These are phyloP conservation scores for Palythoa heliodiscus DNA, from an alignment of 92 coral and sea anemone species.

Conservation along the genomic window DNA sequence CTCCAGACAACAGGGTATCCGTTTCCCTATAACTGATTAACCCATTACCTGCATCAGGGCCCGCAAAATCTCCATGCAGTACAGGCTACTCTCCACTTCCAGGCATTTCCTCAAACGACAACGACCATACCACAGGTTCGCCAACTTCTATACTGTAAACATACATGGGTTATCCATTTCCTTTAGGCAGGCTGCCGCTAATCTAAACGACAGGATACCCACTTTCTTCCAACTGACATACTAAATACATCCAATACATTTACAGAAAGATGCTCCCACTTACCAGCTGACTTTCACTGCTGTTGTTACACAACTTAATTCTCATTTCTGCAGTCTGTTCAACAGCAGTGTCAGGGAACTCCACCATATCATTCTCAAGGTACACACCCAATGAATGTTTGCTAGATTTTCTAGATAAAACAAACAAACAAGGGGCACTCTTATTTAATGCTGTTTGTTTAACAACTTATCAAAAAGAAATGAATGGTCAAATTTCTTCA, in stretches of 20 bases:
- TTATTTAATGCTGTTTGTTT: background rate
- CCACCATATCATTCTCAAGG: slow-evolving; percentile 62
- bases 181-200: background rate
- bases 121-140: too few relatives aligned
- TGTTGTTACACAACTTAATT: slow-evolving; percentile 75
- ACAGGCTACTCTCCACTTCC: too few relatives aligned
- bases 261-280: background rate
- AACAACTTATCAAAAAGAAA: background rate
- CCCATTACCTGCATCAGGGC: too few relatives aligned
- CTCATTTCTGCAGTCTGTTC: slow-evolving; percentile 68
- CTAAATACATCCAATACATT: background rate
- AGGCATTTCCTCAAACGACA: too few relatives aligned
- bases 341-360: slow-evolving; percentile 76
- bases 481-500: too few relatives aligned
- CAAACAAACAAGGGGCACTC: background rate
- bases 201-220: background rate
- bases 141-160: too few relatives aligned
- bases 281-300: slow-evolving; percentile 59
- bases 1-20: background rate
- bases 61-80: too few relatives aligned
- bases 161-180: background rate
- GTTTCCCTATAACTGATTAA: too few relatives aligned
- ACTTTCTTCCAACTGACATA: background rate
- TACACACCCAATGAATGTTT: slow-evolving; percentile 71
- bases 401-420: slow-evolving; percentile 32